Evolutionary conservation across 1,140 invertebrate species (phyloP).

Genomic region (Tetragnatha versicolor): DNA sequence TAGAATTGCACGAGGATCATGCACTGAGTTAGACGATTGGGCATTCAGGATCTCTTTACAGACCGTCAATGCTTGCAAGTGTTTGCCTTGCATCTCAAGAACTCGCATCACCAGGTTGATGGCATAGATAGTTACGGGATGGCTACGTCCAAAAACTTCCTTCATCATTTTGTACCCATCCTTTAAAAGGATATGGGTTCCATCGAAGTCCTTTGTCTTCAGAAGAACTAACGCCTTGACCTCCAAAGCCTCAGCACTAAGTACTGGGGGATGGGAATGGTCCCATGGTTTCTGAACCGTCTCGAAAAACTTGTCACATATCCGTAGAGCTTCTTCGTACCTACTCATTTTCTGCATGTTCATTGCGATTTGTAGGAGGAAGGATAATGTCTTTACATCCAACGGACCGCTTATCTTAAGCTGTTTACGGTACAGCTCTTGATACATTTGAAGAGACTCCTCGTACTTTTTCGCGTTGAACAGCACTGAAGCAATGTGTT

Average conservation of each 20-base stretch:
- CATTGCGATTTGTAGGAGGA: conserved; percentile 57
- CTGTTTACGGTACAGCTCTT: conserved; percentile 57
- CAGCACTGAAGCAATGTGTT: conserved; percentile 57
- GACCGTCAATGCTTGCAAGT: no score
- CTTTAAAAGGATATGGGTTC: conserved; percentile 50
- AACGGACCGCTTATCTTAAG: conserved; percentile 57
- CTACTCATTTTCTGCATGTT: conserved; percentile 56
- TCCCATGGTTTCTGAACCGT: not conserved
- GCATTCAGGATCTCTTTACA: no score
- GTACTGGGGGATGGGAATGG: not conserved
- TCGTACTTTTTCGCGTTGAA: conserved; percentile 56
- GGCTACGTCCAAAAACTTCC: conserved; percentile 57
- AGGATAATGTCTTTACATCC: conserved; percentile 55
- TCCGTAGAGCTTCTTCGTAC: conserved; percentile 58
- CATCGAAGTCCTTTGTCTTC: not conserved
- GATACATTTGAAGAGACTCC: conserved; percentile 59
- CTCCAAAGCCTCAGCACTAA: conserved; percentile 30
- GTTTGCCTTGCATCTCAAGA: no score
- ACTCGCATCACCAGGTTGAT: conserved; percentile 49
- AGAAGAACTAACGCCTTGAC: conserved; percentile 6
- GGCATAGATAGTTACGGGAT: conserved; percentile 59
- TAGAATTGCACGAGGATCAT: no score
- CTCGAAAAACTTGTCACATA: conserved; percentile 13
- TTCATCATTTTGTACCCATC: conserved; percentile 57
- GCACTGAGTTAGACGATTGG: no score